Conservation (phyloP, 2,888 invertebrate genomes). For the Drosophila neonasuta region DNA sequence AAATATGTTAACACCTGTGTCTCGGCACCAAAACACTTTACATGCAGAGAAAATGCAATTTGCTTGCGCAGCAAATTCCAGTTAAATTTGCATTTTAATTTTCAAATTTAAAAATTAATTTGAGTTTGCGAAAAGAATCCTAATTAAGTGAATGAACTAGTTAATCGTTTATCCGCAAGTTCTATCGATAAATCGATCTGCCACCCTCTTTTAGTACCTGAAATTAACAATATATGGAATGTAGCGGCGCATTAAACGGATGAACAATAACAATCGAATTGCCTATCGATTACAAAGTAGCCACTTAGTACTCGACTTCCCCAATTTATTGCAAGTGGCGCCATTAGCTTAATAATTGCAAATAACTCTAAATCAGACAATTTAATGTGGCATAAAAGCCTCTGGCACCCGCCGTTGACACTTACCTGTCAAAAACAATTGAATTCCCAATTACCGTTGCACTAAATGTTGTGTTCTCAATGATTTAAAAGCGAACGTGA, state of each 20-base stretch:
- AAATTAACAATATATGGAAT: neutral
- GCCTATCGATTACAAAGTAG: neutral
- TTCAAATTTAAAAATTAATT: neutral
- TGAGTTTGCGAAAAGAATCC: neutral
- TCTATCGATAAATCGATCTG: neutral
- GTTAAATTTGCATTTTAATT: neutral
- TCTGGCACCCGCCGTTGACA: conserved; percentile 24
- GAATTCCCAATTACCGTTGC: conserved; percentile 42
- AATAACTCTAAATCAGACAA: conserved; percentile 10
- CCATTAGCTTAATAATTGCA: neutral
- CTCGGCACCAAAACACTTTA: neutral
- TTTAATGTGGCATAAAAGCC: conserved; percentile 21
- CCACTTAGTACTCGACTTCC: neutral
- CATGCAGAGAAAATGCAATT: neutral
- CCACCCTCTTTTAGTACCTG: neutral
- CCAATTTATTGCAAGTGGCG: neutral
- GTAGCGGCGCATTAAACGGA: neutral
- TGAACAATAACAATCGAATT: neutral
- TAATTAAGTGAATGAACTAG: neutral
- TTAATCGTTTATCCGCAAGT: neutral
- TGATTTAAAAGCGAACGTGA: conserved; percentile 50
- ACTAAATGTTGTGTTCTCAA: conserved; percentile 28
- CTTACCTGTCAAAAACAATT: conserved; percentile 51
- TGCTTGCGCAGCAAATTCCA: neutral
- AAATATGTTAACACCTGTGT: neutral